Evolutionary conservation across 2,888 invertebrate genomes (phyloP), one percentile per base, ranked within the genome.

Genomic region (Melanargia galathea): DNA sequence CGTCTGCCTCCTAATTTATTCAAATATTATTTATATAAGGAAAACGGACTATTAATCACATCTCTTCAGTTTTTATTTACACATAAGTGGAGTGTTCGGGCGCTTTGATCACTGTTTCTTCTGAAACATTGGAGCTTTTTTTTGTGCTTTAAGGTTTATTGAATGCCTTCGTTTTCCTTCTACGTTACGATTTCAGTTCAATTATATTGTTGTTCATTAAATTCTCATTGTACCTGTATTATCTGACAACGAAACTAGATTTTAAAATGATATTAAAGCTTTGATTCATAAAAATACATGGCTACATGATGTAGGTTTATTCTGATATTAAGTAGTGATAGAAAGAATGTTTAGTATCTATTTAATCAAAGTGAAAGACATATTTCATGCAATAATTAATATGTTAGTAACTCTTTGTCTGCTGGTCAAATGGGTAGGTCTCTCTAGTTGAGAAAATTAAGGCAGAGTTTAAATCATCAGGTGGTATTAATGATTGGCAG

Each of bases 11-110:
- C 84, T 89, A 90, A 90, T 90, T 90, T 91, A 90, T 91, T 88
- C 82, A 83, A 86, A 87, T 89, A 90, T 88, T 91, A 90, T 91
- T 91, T 91, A 90, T 91, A 87, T 90, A 90, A 85, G 87, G 91
- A 89, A 88, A 87, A 87, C 87, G 83, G 85, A 81, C 86, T 83
- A 89, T 91, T 90, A 90, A 91, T 91, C 90, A 91, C 88, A 84
- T 84, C 82, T 86, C 84, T 83, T 82, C 81, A 83, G 83, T 85
- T 90, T 89, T 90, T 90, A 90, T 90, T 91, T 89, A 90, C 84
- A 82, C 79, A 75, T 81, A 74, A 74, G 80, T 76, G 79, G 83
- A 82, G 82, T 83, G 80, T 77, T 79, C 79, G 80, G 75, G 73
- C 71, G 75, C 71, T 90, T 90, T 87, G 89, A 87, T 89, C 84